These are phyloP conservation scores for Hippoglossus stenolepis DNA, from an alignment of 2,113 vertebrate species.

Conservation along the genomic window DNA sequence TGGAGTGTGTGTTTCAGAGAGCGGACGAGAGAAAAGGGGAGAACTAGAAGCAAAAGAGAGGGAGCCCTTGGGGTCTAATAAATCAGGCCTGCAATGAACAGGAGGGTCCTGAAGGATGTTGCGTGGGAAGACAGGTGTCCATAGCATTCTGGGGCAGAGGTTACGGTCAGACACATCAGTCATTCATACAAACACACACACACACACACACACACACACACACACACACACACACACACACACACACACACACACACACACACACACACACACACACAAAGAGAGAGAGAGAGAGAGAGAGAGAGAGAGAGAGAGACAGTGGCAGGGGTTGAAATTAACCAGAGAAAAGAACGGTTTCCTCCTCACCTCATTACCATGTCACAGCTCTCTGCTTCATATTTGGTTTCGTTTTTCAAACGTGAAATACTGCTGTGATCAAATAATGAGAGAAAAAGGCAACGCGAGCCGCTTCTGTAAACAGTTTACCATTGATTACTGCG, in stretches of 20 bases:
- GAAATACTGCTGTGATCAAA: conserved; percentile 64
- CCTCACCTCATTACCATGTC: conserved; percentile 57
- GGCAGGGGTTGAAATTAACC: conserved; percentile 45
- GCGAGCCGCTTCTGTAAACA: conserved; percentile 56
- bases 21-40: conserved; percentile 23
- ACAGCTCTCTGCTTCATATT: conserved; percentile 49
- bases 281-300: too few relatives aligned
- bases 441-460: conserved; percentile 33
- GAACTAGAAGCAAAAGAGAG: conserved; percentile 27
- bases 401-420: conserved; percentile 54
- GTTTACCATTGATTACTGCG: conserved; percentile 68
- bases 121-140: conserved; percentile 78
- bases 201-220: background rate
- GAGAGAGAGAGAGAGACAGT: too few relatives aligned
- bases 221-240: too few relatives aligned
- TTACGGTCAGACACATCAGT: conserved; percentile 68
- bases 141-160: conserved; percentile 66
- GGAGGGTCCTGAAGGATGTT: conserved; percentile 60
- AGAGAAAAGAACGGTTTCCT: conserved; percentile 63
- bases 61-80: conserved; percentile 72
- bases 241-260: too few relatives aligned
- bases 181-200: conserved; percentile 33
- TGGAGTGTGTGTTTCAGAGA: conserved; percentile 27
- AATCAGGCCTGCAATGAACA: conserved; percentile 71
- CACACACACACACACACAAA: too few relatives aligned